These are phyloP conservation scores for Sepiola atlantica DNA, from an alignment of 2,888 invertebrate genomes.

Conservation along the genomic window DNA sequence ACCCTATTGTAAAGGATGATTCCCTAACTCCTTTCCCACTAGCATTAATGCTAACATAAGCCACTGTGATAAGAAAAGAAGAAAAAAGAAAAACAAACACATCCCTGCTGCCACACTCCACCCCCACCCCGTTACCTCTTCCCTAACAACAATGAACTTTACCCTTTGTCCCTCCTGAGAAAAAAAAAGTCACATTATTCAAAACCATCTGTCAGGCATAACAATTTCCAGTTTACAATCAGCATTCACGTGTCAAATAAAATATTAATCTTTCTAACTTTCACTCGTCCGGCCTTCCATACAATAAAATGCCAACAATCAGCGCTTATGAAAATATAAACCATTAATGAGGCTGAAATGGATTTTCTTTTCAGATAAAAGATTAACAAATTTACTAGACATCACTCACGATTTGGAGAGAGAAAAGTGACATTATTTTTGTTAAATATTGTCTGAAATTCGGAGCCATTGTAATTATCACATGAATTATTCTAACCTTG, in stretches of 20 bases:
- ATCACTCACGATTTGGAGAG: not conserved
- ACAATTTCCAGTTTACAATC: not conserved
- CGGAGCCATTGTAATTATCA: not conserved
- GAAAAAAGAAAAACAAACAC: no score
- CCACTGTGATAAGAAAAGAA: not conserved
- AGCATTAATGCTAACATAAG: slow-evolving; percentile 2
- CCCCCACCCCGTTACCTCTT: no score
- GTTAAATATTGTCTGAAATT: not conserved
- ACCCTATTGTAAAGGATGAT: not conserved
- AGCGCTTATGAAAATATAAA: not conserved
- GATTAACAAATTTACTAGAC: not conserved
- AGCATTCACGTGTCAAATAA: not conserved
- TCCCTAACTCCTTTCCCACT: not conserved
- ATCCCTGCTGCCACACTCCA: not conserved
- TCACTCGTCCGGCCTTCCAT: not conserved
- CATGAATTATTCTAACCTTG: not conserved
- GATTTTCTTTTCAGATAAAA: not conserved
- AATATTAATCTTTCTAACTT: not conserved
- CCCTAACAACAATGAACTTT: not conserved
- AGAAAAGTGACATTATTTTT: not conserved
- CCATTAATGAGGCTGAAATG: not conserved
- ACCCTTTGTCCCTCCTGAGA: not conserved
- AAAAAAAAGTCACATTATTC: not conserved
- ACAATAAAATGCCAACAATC: not conserved
- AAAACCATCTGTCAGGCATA: slow-evolving; percentile 32